Conservation (phyloP, 2,797 vertebrate genomes). For the Calcarius lapponicus region DNA sequence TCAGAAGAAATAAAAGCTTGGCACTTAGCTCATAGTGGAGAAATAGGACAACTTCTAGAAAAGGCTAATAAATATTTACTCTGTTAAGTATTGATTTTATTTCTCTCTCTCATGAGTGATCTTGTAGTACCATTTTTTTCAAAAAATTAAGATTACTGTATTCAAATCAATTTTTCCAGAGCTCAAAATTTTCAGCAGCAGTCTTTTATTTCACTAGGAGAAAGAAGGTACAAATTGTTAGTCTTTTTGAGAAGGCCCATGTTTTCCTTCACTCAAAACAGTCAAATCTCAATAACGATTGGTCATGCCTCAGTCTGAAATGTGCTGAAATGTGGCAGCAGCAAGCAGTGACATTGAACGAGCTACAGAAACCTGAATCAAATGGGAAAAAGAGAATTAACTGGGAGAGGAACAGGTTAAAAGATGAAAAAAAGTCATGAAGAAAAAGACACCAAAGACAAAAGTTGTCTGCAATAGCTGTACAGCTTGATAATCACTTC, state of each 20-base stretch:
- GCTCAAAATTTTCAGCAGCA: background rate
- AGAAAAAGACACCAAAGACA: background rate
- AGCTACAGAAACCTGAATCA: background rate
- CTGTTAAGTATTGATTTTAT: background rate
- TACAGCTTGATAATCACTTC: background rate
- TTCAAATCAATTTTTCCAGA: slow-evolving; percentile 14
- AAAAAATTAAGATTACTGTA: background rate
- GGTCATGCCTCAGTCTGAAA: background rate
- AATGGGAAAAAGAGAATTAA: background rate
- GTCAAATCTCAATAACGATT: background rate
- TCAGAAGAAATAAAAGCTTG: background rate
- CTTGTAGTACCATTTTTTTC: background rate
- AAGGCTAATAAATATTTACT: background rate
- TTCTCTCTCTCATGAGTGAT: background rate
- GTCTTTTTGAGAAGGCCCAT: background rate
- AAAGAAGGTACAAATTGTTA: background rate
- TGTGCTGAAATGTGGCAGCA: background rate
- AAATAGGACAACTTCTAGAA: background rate
- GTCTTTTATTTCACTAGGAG: background rate
- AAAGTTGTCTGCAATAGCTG: background rate
- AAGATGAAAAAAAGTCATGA: background rate
- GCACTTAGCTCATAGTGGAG: background rate
- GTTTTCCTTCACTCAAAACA: background rate
- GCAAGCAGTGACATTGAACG: background rate
- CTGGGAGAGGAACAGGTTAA: background rate